phyloP scores from a whole-genome alignment of 1,140 invertebrate species.

The silkworm (Bombyx mori) region DNA sequence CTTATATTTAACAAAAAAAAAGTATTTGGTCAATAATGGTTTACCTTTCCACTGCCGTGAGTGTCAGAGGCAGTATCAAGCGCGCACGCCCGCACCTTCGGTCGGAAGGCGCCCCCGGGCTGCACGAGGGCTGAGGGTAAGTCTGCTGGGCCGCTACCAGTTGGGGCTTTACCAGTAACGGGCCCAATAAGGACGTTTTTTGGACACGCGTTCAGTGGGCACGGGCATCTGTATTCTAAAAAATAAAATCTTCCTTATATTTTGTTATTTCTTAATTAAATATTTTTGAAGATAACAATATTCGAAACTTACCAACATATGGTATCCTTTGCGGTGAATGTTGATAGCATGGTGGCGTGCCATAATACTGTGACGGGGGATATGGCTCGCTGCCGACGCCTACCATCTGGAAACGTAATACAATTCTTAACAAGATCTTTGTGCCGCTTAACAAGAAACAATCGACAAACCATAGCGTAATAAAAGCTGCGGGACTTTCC shows the following conservation, averaged over 20 bases:
- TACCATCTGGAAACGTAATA: conserved; percentile 44
- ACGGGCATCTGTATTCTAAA: conserved; percentile 80
- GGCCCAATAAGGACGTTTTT: conserved; percentile 97
- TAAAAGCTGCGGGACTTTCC: too few species aligned
- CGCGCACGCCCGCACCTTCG: conserved; percentile 60
- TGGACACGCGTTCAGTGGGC: conserved; percentile 92
- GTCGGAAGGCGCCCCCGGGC: conserved; percentile 60
- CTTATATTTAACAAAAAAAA: neutral
- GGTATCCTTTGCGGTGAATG: conserved; percentile 78
- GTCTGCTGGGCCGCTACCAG: conserved; percentile 65
- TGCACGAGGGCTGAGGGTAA: conserved; percentile 58
- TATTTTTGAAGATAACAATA: neutral
- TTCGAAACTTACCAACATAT: conserved; percentile 73
- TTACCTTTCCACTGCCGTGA: conserved; percentile 60
- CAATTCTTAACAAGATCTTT: too few species aligned
- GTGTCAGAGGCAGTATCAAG: conserved; percentile 50
- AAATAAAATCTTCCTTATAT: conserved; percentile 4
- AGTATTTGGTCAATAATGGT: neutral
- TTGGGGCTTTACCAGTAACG: conserved; percentile 87
- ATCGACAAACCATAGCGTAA: too few species aligned
- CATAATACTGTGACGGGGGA: conserved; percentile 69
- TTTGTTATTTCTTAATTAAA: neutral
- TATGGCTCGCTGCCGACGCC: conserved; percentile 76
- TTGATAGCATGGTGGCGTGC: conserved; percentile 77
- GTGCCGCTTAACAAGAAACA: too few species aligned